Conservation (phyloP, 2,113 vertebrate genomes). For the Chrysochloris asiatica region DNA sequence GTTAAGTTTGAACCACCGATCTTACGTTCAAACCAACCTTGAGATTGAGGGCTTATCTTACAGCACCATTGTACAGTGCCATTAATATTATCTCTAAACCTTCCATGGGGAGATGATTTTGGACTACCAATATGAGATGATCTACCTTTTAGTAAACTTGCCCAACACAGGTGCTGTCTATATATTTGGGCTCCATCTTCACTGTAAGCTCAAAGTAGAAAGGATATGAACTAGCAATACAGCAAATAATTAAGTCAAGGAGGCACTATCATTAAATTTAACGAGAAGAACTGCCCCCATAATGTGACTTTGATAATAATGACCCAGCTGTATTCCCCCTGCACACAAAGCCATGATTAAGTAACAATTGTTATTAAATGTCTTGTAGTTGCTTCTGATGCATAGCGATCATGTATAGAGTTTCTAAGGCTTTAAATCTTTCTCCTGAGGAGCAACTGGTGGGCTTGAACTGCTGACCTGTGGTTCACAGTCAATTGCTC, state of each 20-base stretch:
- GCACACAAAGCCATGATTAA: background rate
- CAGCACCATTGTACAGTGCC: background rate
- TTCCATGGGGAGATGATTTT: conserved; percentile 1
- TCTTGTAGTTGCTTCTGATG: no score
- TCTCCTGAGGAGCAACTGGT: no score
- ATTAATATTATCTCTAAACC: background rate
- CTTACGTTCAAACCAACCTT: no score
- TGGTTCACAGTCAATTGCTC: no score
- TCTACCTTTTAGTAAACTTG: background rate
- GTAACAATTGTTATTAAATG: background rate
- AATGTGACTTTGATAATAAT: background rate
- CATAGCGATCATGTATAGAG: no score
- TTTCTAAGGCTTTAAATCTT: no score
- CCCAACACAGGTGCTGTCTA: background rate
- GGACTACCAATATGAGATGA: background rate
- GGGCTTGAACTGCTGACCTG: no score
- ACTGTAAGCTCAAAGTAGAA: background rate
- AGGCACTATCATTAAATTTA: background rate
- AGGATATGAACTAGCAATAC: background rate
- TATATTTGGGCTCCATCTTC: background rate
- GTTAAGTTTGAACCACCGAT: no score
- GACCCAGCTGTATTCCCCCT: background rate
- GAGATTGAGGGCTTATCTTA: no score
- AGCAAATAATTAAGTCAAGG: conserved; percentile 31
- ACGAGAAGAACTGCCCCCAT: conserved; percentile 1